Conservation (phyloP, 1,140 invertebrate genomes). For the Drosophila pruinosa region DNA sequence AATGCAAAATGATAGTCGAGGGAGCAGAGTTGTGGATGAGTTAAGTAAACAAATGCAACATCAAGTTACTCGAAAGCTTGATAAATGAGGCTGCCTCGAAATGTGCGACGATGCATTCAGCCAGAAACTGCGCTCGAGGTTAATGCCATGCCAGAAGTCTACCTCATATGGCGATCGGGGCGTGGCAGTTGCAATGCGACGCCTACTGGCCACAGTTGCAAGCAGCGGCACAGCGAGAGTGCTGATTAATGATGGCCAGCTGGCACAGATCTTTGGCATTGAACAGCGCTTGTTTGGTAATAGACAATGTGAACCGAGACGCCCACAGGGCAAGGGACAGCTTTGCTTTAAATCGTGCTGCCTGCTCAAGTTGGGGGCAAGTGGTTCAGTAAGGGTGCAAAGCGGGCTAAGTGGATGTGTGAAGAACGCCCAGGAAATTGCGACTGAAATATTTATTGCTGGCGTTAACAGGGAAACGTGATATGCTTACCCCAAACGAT, state of each 20-base stretch:
- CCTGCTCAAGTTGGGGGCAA: background rate
- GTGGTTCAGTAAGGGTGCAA: background rate
- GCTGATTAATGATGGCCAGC: constrained; percentile 36
- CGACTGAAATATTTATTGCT: constrained; percentile 64
- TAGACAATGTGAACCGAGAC: background rate
- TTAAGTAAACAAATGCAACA: too few species aligned
- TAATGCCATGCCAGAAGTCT: background rate
- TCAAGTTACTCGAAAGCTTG: background rate
- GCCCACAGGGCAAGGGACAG: background rate
- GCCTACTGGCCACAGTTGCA: constrained; percentile 28
- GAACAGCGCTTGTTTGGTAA: background rate
- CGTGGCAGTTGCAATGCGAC: background rate
- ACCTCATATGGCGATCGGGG: background rate
- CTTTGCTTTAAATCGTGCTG: background rate
- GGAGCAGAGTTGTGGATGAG: too few species aligned
- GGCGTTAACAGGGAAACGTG: constrained; percentile 67
- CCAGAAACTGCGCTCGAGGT: background rate
- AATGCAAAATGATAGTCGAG: too few species aligned
- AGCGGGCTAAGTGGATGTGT: constrained; percentile 49
- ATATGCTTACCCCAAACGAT: constrained; percentile 47
- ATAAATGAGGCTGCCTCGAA: background rate
- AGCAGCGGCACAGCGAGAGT: constrained; percentile 24
- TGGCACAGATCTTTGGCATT: constrained; percentile 26
- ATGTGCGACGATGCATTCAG: too few species aligned
- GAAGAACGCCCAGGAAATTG: constrained; percentile 57